Base-by-base conservation (phyloP, 2,113 vertebrate species). In the Xenopus laevis region DNA sequence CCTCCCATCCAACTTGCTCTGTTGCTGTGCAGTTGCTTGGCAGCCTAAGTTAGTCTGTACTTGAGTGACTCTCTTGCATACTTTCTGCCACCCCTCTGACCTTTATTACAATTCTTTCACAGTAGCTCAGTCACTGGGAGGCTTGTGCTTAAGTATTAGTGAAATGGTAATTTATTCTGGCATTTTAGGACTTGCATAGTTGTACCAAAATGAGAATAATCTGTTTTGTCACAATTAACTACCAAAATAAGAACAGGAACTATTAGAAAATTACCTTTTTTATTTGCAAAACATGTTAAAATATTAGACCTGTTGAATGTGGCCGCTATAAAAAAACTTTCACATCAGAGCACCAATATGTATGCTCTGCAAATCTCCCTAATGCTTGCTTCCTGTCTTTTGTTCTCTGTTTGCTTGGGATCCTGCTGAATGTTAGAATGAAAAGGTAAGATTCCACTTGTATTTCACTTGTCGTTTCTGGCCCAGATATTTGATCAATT, bases 361-460 rank as follows among this genome's bases (percentile, higher is more conserved):
- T 20, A 23, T 68, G 45, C 53, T 68, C 46, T 77, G 73, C 61
- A n/a, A 9, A 46, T 62, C 75, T 91, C 92, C 92, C 93, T 98
- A 98, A 98, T 91, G 92, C 94, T 93, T 96, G 91, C 94, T 94
- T 96, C 89, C 83, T 99, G 94, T 99, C 93, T 98, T 93, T 97
- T 99, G 85, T 91, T 87, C 94, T 89, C 95, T 95, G 92, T 96
- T 93, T 97, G 87, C 96, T 95, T 91, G 94, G 96, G 96, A 95
- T 93, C 95, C 95, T 95, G 95, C 94, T 97, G 93, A 95, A 90
- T 95, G 92, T 96, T 98, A 99, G 97, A 99, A 99, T 98, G 97
- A 99, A 89, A 99, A 99, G 97, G 97, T 99, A 99, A 99, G 97
- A 91, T 83, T 89, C 85, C 30, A 69, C 4, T 20, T 67, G 18